Evolutionary conservation across 2,113 vertebrate species (phyloP).

Genomic region (Heloderma charlesbogerti): DNA sequence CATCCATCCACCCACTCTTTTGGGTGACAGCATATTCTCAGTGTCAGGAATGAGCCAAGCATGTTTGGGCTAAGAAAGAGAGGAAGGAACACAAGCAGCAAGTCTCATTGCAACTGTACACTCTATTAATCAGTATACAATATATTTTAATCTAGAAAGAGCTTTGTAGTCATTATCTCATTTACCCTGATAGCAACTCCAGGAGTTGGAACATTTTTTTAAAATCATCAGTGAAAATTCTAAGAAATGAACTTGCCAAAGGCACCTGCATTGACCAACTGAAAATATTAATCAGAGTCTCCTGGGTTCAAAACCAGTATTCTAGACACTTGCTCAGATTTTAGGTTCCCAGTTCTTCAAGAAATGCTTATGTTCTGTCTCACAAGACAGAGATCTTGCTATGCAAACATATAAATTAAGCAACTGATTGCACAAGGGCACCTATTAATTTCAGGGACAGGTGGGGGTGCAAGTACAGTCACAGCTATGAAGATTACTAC

Average conservation of each 20-base stretch:
- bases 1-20: background rate
- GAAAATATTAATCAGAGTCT: background rate
- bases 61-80: background rate
- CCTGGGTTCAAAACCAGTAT: background rate
- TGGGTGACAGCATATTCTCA: background rate
- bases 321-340: background rate
- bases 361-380: background rate
- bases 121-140: background rate
- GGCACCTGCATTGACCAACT: background rate
- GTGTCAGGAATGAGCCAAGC: background rate
- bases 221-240: background rate
- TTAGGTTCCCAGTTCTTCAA: background rate
- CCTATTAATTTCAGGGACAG: background rate
- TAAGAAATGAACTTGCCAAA: background rate
- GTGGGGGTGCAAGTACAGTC: background rate
- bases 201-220: background rate
- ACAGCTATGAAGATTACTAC: background rate
- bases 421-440: background rate
- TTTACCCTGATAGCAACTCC: background rate
- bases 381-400: background rate
- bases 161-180: background rate
- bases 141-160: background rate
- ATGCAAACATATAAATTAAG: background rate
- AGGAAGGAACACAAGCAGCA: constrained; percentile 19
- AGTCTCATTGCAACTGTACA: background rate